phyloP scores from a whole-genome alignment of 2,797 vertebrate genomes.

The Cottoperca gobio region DNA sequence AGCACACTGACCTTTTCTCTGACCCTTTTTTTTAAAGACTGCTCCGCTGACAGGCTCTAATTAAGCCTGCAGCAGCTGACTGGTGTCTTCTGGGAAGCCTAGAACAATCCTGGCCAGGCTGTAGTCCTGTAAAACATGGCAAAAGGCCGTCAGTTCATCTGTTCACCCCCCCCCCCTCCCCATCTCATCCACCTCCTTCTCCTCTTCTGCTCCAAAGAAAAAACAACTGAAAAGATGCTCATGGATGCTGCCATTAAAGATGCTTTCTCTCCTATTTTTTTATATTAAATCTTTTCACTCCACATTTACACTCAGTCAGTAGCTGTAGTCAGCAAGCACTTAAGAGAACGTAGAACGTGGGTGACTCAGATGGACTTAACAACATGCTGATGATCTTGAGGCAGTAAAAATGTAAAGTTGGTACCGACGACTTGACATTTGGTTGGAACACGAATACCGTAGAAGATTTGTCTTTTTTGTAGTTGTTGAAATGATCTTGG shows the following conservation, averaged over 20 bases:
- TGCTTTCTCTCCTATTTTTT: slow-evolving; percentile 32
- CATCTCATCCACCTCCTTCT: slow-evolving; percentile 17
- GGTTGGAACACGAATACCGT: not conserved
- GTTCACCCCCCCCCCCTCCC: slow-evolving; percentile 36
- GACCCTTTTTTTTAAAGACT: slow-evolving; percentile 79
- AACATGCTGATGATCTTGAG: slow-evolving; percentile 25
- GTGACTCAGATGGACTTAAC: slow-evolving; percentile 8
- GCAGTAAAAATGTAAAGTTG: not conserved
- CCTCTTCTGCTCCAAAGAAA: slow-evolving; percentile 39
- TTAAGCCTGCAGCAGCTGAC: slow-evolving; percentile 82
- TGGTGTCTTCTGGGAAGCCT: slow-evolving; percentile 75
- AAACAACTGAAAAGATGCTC: slow-evolving; percentile 45
- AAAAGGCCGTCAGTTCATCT: slow-evolving; percentile 81
- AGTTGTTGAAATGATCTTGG: not conserved
- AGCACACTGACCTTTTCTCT: slow-evolving; percentile 79
- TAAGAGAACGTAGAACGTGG: slow-evolving; percentile 23
- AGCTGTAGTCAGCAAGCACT: slow-evolving; percentile 30
- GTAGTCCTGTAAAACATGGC: slow-evolving; percentile 78
- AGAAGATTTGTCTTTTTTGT: not conserved
- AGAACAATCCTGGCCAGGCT: slow-evolving; percentile 70
- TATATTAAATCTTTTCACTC: slow-evolving; percentile 39
- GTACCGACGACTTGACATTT: not conserved
- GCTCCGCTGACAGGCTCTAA: slow-evolving; percentile 81
- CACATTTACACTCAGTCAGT: slow-evolving; percentile 14
- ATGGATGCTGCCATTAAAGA: slow-evolving; percentile 50